Evolutionary conservation across 53 echinoderm and acorn worm species (phyloP).

Genomic region (Hippasteria phrygiana): DNA sequence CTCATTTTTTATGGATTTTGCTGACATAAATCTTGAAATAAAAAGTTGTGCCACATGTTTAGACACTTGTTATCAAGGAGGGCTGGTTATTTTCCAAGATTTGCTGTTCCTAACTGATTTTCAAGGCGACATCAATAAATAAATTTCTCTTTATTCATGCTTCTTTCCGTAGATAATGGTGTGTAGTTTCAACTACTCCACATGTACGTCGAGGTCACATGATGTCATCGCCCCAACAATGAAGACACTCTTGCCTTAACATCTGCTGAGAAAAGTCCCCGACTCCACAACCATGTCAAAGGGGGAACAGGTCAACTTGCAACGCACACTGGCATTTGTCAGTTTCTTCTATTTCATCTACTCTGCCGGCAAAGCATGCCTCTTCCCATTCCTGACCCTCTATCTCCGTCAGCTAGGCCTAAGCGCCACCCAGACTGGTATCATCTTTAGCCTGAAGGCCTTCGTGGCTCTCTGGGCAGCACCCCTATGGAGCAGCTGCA

Average conservation of each 20-base stretch:
- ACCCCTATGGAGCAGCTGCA: slow-evolving; percentile 76
- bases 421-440: slow-evolving; percentile 79
- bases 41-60: too few species aligned
- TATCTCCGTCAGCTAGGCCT: slow-evolving; percentile 90
- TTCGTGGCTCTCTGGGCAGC: slow-evolving; percentile 73
- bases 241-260: not conserved
- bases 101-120: too few species aligned
- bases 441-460: slow-evolving; percentile 77
- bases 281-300: slow-evolving; percentile 69
- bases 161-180: too few species aligned
- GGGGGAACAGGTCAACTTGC: slow-evolving; percentile 73
- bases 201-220: not conserved
- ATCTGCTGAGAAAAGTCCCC: not conserved
- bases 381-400: slow-evolving; percentile 84
- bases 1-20: too few species aligned
- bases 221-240: not conserved
- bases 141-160: too few species aligned
- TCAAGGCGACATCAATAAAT: too few species aligned
- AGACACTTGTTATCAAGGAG: too few species aligned
- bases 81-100: too few species aligned
- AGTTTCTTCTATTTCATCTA: slow-evolving; percentile 79
- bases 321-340: slow-evolving; percentile 69
- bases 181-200: not conserved
- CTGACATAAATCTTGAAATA: too few species aligned
- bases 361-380: slow-evolving; percentile 86